Conservation (phyloP, 1,140 invertebrate species). For the Aphaenogaster floridana region DNA sequence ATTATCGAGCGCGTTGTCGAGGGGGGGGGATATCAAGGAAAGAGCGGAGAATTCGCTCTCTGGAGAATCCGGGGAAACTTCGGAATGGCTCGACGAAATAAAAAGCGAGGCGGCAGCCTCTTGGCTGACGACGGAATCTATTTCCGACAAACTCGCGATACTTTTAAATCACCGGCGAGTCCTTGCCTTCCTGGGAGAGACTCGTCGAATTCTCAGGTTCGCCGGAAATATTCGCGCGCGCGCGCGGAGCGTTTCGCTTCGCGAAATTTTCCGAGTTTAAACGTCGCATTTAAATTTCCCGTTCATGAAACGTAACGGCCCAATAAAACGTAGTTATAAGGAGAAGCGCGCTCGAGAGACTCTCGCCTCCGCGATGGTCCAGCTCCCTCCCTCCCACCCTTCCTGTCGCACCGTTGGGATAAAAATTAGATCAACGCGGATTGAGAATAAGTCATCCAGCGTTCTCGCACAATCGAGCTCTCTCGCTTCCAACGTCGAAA, state of each 20-base stretch:
- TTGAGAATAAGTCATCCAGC: conserved; percentile 60
- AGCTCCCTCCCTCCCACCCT: background rate
- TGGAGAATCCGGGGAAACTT: background rate
- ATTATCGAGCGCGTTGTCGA: conserved; percentile 3
- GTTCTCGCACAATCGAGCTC: conserved; percentile 45
- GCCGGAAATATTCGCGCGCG: background rate
- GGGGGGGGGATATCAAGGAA: background rate
- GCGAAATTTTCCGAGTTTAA: conserved; percentile 41
- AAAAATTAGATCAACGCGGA: conserved; percentile 69
- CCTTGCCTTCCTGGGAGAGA: background rate
- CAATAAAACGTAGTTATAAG: conserved; percentile 63
- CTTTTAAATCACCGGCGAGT: background rate
- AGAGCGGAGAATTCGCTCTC: background rate
- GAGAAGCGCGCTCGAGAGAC: background rate
- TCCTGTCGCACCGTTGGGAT: background rate
- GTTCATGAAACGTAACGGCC: conserved; percentile 41
- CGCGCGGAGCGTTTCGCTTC: background rate
- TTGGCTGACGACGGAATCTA: background rate
- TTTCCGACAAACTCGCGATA: conserved; percentile 1
- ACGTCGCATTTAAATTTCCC: conserved; percentile 58
- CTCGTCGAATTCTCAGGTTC: background rate
- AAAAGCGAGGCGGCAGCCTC: background rate
- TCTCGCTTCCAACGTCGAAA: conserved; percentile 34
- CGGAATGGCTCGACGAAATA: too few species aligned
- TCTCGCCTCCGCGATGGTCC: background rate